These are phyloP conservation scores for Champsocephalus esox DNA, from an alignment of 2,797 vertebrate genomes.

Conservation along the genomic window DNA sequence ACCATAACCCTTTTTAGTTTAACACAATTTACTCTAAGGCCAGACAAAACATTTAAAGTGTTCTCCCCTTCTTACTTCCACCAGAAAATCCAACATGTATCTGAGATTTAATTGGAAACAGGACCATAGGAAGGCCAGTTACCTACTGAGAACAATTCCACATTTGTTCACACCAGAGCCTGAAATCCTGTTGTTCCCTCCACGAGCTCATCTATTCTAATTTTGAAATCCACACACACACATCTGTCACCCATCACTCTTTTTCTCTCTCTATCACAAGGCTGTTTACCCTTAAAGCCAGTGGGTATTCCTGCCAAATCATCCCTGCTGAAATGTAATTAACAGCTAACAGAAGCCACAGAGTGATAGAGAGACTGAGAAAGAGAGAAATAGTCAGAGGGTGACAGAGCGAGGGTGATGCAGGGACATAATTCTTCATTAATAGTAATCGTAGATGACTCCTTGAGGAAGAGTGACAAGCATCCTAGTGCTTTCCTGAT, in stretches of 20 bases:
- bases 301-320: slow-evolving; percentile 75
- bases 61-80: neutral
- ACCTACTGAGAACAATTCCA: slow-evolving; percentile 40
- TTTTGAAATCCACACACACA: slow-evolving; percentile 42
- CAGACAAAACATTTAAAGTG: slow-evolving; percentile 11
- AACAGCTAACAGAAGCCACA: slow-evolving; percentile 69
- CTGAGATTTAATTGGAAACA: slow-evolving; percentile 36
- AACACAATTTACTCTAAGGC: slow-evolving; percentile 6
- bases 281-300: slow-evolving; percentile 76
- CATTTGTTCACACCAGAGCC: slow-evolving; percentile 42
- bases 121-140: slow-evolving; percentile 33
- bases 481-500: slow-evolving; percentile 73
- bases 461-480: slow-evolving; percentile 69
- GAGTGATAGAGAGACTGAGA: slow-evolving; percentile 12
- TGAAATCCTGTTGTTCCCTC: slow-evolving; percentile 49
- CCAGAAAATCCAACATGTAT: slow-evolving; percentile 25
- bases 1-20: neutral
- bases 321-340: slow-evolving; percentile 82
- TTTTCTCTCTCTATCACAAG: slow-evolving; percentile 56
- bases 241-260: slow-evolving; percentile 59
- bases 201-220: slow-evolving; percentile 55
- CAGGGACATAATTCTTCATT: slow-evolving; percentile 77
- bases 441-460: slow-evolving; percentile 75
- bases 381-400: neutral
- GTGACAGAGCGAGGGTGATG: neutral